phyloP scores from a whole-genome alignment of 1,140 invertebrate species.

The Zaprionus africanus region DNA sequence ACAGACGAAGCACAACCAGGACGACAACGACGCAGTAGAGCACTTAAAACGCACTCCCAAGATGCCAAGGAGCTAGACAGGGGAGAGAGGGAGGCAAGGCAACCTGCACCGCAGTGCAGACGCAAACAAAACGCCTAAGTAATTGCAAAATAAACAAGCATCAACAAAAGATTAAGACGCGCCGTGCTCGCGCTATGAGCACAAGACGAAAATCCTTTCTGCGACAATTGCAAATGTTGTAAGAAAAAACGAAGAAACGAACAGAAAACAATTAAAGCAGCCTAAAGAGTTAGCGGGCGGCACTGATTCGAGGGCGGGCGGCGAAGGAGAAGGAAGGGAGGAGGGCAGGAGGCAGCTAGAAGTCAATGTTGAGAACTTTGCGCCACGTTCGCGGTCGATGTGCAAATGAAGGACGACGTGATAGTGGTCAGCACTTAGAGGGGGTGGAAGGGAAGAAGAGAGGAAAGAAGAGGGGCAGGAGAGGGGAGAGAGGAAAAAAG shows the following conservation, averaged over 20 bases:
- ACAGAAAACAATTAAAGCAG: conserved; percentile 16
- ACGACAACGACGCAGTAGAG: conserved; percentile 54
- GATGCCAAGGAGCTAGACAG: not conserved
- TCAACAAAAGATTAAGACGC: conserved; percentile 83
- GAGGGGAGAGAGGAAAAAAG: too few species aligned
- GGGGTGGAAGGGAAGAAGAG: too few species aligned
- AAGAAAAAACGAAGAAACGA: not conserved
- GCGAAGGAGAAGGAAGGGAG: too few species aligned
- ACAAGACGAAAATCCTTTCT: not conserved
- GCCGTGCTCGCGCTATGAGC: not conserved
- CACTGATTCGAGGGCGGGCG: too few species aligned
- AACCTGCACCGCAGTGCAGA: conserved; percentile 71
- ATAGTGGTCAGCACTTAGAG: conserved; percentile 57
- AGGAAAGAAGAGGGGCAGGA: not conserved
- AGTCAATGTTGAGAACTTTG: conserved; percentile 57
- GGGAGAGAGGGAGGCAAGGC: conserved; percentile 25
- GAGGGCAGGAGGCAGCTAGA: conserved; percentile 21
- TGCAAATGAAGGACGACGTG: conserved; percentile 74
- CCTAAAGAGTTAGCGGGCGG: conserved; percentile 18
- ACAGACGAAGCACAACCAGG: conserved; percentile 48
- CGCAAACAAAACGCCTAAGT: conserved; percentile 83
- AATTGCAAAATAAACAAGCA: conserved; percentile 84
- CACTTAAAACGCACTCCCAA: conserved; percentile 48
- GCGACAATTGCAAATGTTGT: conserved; percentile 6
- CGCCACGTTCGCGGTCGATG: conserved; percentile 72